Conservation (phyloP, 2,797 vertebrate species). For the Gambelia wislizenii region DNA sequence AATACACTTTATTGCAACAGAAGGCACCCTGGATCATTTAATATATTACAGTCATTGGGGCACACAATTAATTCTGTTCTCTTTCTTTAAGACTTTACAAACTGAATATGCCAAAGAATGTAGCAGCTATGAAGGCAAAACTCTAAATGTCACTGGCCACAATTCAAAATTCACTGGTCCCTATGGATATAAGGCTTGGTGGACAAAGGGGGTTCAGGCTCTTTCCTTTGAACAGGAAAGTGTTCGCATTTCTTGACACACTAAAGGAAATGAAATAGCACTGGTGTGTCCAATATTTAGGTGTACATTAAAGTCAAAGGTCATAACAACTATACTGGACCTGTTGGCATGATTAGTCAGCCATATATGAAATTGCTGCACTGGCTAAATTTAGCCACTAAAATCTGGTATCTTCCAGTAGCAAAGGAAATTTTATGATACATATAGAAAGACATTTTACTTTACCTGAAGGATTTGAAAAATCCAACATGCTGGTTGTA, state of each 20-base stretch:
- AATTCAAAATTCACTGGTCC: not conserved
- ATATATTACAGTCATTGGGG: not conserved
- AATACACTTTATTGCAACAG: not conserved
- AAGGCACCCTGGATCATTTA: not conserved
- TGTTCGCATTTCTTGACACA: not conserved
- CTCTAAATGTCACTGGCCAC: not conserved
- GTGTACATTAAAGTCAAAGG: not conserved
- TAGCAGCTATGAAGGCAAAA: not conserved
- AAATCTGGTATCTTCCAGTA: not conserved
- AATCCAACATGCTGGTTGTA: conserved; percentile 90
- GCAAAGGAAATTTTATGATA: not conserved
- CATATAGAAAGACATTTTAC: not conserved
- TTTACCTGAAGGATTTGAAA: conserved; percentile 91
- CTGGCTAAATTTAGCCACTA: not conserved
- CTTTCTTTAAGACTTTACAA: not conserved
- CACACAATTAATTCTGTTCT: not conserved
- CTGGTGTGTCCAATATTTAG: not conserved
- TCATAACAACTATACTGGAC: not conserved
- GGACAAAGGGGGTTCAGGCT: not conserved
- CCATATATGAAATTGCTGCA: not conserved
- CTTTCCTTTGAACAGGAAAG: not conserved
- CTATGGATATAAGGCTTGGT: not conserved
- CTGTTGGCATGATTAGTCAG: not conserved
- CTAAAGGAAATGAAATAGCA: not conserved
- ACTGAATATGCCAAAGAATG: not conserved